phyloP scores from a whole-genome alignment of 2,888 invertebrate species.

The Prosapia bicincta region DNA sequence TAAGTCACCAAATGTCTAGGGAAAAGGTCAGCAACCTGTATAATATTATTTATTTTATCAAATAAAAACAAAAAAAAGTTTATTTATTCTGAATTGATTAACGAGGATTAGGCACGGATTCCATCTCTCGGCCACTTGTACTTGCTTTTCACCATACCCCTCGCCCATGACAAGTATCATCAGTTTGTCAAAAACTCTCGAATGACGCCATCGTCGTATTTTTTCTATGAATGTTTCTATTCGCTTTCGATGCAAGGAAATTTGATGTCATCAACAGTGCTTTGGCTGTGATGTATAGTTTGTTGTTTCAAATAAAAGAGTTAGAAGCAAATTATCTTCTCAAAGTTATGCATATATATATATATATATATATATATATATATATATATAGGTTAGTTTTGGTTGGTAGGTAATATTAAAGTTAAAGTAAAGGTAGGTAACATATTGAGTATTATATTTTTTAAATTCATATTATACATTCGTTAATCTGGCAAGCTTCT shows the following conservation, averaged over 20 bases:
- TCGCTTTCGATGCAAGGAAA: not conserved
- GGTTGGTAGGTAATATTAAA: too few relatives aligned
- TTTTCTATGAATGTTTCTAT: not conserved
- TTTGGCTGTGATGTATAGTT: slow-evolving; percentile 3
- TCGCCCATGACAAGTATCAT: not conserved
- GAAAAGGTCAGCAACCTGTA: too few relatives aligned
- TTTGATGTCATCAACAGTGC: not conserved
- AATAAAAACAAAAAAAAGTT: too few relatives aligned
- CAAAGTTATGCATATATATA: not conserved
- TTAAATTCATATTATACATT: not conserved
- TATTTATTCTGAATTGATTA: not conserved
- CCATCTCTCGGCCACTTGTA: not conserved
- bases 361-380: not conserved
- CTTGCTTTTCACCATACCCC: not conserved
- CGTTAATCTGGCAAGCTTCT: too few relatives aligned
- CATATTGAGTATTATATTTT: too few relatives aligned
- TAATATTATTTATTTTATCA: too few relatives aligned
- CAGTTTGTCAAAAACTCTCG: not conserved
- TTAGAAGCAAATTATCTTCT: not conserved
- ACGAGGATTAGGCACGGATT: not conserved
- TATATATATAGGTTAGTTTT: too few relatives aligned
- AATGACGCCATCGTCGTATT: not conserved
- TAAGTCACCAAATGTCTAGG: too few relatives aligned
- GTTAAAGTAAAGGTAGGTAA: too few relatives aligned
- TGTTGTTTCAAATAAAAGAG: not conserved